Evolutionary conservation across 1,140 invertebrate genomes (phyloP), one percentile per base, ranked within the genome.

Genomic region (Grapholita molesta): DNA sequence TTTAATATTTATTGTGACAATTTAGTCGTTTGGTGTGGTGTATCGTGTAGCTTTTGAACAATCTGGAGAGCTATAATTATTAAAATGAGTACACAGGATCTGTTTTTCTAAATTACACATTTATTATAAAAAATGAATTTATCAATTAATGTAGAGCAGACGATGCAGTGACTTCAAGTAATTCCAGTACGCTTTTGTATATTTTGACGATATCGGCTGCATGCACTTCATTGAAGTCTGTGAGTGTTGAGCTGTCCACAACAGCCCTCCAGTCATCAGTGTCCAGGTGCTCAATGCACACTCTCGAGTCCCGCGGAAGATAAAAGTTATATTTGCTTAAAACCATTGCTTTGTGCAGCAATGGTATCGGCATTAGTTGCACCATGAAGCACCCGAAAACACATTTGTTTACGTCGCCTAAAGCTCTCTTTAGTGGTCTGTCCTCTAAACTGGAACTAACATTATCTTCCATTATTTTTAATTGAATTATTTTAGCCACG

Each of bases 161-260:
- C 18, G 48, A 52, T 52, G 18, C 48, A 21, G 48, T 52, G 18
- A 52, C 48, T 52, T 52, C 18, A 21, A 52, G 18, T 52, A 23
- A 52, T 23, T 52, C 15, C 18, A 52, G 48, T 52, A 52, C 48
- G 6, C 48, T 52, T 52, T 52, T 52, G 48, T 21, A 52, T 52
- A 52, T 52, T 52, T 52, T 21, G 18, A 52, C 48, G 15, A 52
- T 52, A 52, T 52, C 48, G 18, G 18, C 15, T 21, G 48, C 48
- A 52, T 52, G 48, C 48, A 21, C 48, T 52, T 52, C 48, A 52
- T 52, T 52, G 9, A 52, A 52, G 48, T 52, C 48, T 52, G 48
- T 52, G 48, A 21, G 48, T 52, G 48, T 11, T 52, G 48, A 52
- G 18, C 9, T 52, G 48, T 52, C 48, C 48, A 52, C 18, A 21